These are phyloP conservation scores for Dipodomys merriami DNA, from an alignment of 2,113 vertebrate genomes.

Conservation along the genomic window DNA sequence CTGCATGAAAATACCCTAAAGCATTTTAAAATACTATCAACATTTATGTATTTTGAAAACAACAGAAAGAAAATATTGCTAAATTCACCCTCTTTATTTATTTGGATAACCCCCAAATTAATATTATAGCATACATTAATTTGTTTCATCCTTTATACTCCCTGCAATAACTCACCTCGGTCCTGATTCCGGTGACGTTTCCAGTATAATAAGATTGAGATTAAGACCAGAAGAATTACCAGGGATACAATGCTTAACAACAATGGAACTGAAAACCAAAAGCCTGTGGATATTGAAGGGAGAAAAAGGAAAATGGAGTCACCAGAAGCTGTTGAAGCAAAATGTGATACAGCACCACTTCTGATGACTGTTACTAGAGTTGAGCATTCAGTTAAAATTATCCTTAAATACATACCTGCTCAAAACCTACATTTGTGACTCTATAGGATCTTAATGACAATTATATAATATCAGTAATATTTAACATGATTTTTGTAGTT, in stretches of 20 bases:
- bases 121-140: neutral
- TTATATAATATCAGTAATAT: conserved; percentile 9
- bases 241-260: conserved; percentile 76
- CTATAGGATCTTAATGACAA: neutral
- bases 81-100: neutral
- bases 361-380: neutral
- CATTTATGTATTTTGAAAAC: neutral
- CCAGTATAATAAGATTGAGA: conserved; percentile 80
- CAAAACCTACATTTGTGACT: neutral
- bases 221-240: conserved; percentile 77
- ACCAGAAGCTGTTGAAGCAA: neutral
- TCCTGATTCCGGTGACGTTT: conserved; percentile 75
- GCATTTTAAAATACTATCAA: neutral
- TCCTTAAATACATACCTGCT: neutral
- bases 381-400: neutral
- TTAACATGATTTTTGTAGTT: neutral
- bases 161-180: conserved; percentile 65
- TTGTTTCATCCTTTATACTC: conserved; percentile 34
- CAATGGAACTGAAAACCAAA: conserved; percentile 77
- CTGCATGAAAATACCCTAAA: neutral
- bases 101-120: neutral
- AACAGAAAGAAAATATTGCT: neutral
- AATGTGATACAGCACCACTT: neutral
- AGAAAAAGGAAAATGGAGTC: neutral
- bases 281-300: conserved; percentile 48